A percentile compares a stretch with the other conserved stretches of the same genome.
Conservation (phyloP, 92 coral and sea anemone species). For the Galaxea fascicularis region DNA sequence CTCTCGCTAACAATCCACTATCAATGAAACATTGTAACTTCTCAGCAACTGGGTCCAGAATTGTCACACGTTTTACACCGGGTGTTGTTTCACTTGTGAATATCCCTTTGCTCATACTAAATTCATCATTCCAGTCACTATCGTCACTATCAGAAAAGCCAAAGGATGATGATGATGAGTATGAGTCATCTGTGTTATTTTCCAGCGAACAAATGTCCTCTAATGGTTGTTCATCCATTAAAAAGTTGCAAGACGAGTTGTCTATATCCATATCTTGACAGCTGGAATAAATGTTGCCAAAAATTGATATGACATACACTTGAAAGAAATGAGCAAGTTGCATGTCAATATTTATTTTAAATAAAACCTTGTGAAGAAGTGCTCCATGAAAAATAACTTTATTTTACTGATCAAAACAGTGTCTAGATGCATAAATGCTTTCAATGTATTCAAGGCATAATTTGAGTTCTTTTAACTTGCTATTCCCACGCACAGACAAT, state of each 20-base stretch:
- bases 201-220: conserved; percentile 22
- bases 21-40: conserved; percentile 42
- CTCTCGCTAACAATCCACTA: conserved; percentile 36
- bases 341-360: too few species aligned
- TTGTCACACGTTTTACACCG: conserved; percentile 40
- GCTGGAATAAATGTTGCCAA: conserved; percentile 11
- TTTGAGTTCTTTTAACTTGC: conserved; percentile 21
- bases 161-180: conserved; percentile 62
- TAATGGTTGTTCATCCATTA: conserved; percentile 28
- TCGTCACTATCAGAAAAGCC: conserved; percentile 45
- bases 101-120: conserved; percentile 44
- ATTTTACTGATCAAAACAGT: conserved; percentile 37
- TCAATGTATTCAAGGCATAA: conserved; percentile 12
- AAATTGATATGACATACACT: conserved; percentile 40
- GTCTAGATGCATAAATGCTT: conserved; percentile 36
- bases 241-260: conserved; percentile 17
- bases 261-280: conserved; percentile 26
- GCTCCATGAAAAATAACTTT: conserved; percentile 42
- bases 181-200: conserved; percentile 37
- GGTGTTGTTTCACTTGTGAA: conserved; percentile 35
- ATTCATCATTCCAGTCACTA: conserved; percentile 43
- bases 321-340: conserved; percentile 37
- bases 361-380: conserved; percentile 27
- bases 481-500: not conserved
- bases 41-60: conserved; percentile 55